Conservation (phyloP, 1,140 invertebrate species). For the Conus betulinus region DNA sequence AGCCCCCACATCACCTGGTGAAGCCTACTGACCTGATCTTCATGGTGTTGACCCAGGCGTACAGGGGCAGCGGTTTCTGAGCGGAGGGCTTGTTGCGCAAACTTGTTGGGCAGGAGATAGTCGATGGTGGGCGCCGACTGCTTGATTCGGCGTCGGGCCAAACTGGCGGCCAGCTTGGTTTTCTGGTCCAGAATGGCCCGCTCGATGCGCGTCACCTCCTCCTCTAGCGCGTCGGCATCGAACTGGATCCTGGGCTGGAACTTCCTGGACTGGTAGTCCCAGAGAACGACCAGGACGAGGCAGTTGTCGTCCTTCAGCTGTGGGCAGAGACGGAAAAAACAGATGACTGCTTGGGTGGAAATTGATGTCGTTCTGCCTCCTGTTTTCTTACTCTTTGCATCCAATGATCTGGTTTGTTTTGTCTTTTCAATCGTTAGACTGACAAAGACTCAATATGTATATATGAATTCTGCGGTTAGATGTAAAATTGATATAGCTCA, state of each 20-base stretch:
- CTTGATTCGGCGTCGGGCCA: constrained; percentile 65
- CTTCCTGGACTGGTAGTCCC: constrained; percentile 66
- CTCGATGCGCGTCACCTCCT: constrained; percentile 52
- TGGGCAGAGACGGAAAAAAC: constrained; percentile 5
- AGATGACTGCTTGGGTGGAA: neutral
- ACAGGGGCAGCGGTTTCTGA: constrained; percentile 58
- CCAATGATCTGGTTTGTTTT: no score
- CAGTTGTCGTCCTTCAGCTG: constrained; percentile 58
- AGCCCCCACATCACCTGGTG: neutral
- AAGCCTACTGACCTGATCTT: constrained; percentile 61
- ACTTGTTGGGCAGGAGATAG: constrained; percentile 62
- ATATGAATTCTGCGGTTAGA: no score
- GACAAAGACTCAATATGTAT: no score
- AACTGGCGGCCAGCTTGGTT: constrained; percentile 59
- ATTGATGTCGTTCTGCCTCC: no score
- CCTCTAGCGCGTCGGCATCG: constrained; percentile 47
- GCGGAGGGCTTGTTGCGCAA: constrained; percentile 61
- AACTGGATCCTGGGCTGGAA: constrained; percentile 60
- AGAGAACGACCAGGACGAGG: constrained; percentile 65
- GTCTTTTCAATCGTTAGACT: no score
- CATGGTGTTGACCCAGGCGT: constrained; percentile 67
- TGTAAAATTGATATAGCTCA: no score
- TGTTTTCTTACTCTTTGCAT: no score
- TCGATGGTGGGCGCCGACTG: constrained; percentile 57
- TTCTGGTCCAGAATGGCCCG: constrained; percentile 53